A percentile compares a stretch with the other conserved stretches of the same genome.
Conservation (phyloP, 2,797 vertebrate species). For the Chromobotia macracanthus region DNA sequence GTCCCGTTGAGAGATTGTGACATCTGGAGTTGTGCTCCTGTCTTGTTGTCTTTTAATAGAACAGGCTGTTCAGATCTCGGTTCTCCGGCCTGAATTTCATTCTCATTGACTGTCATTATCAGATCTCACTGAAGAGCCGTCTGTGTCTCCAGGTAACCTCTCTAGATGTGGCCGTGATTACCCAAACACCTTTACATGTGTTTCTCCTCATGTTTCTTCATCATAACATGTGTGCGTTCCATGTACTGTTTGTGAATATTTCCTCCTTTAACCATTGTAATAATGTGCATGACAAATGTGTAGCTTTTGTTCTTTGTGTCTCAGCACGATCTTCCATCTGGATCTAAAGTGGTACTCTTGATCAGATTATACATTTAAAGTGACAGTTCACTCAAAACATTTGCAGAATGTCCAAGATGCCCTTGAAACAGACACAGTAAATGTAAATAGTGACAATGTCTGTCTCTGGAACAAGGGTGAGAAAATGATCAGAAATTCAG, state of each 20-base stretch:
- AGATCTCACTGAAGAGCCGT: background rate
- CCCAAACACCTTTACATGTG: constrained; percentile 26
- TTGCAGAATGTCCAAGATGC: too few relatives aligned
- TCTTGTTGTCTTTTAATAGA: constrained; percentile 35
- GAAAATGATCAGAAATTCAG: too few relatives aligned
- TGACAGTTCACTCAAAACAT: too few relatives aligned
- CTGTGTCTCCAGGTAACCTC: constrained; percentile 23
- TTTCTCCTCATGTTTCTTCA: background rate
- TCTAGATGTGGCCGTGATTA: constrained; percentile 24
- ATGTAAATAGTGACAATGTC: too few relatives aligned
- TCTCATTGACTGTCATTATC: constrained; percentile 41
- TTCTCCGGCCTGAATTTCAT: constrained; percentile 32
- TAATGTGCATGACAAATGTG: background rate
- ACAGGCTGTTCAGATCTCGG: constrained; percentile 31
- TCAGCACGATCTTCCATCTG: background rate
- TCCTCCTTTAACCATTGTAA: background rate
- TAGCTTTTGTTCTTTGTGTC: background rate
- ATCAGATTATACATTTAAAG: too few relatives aligned
- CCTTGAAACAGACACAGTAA: too few relatives aligned
- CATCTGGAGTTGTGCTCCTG: constrained; percentile 42
- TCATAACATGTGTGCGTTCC: constrained; percentile 18
- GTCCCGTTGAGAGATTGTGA: constrained; percentile 27
- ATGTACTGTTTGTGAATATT: background rate
- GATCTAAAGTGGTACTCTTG: too few relatives aligned
- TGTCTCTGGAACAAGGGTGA: too few relatives aligned